A percentile compares a stretch with the other conserved stretches of the same genome.
Conservation (phyloP, 2,797 vertebrate genomes). For the Diplodus sargus region DNA sequence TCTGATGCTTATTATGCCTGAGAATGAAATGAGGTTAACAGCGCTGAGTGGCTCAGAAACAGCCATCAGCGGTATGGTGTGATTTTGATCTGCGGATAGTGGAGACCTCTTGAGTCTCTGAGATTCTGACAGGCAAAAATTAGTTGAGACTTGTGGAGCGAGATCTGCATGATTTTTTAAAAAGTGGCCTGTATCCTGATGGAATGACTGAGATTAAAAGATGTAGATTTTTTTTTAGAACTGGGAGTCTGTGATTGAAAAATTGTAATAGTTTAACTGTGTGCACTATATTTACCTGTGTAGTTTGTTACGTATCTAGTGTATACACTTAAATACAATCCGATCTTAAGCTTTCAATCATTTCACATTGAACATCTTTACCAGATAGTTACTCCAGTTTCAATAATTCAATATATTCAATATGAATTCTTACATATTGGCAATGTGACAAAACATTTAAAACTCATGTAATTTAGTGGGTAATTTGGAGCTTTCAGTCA, state of each 20-base stretch:
- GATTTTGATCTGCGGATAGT: slow-evolving; percentile 39
- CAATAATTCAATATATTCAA: too few species aligned
- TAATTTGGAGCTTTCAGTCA: too few species aligned
- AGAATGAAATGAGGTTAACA: slow-evolving; percentile 65
- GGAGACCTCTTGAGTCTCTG: slow-evolving; percentile 25
- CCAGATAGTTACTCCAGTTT: neutral
- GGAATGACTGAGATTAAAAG: slow-evolving; percentile 25
- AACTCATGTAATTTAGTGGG: too few species aligned
- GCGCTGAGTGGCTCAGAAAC: slow-evolving; percentile 51
- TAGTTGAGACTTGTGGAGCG: slow-evolving; percentile 7
- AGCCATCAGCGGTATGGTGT: slow-evolving; percentile 22
- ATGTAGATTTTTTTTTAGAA: neutral
- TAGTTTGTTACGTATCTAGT: neutral
- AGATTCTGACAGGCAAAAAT: slow-evolving; percentile 27
- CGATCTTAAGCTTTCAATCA: neutral
- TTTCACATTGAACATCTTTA: neutral
- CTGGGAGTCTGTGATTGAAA: neutral
- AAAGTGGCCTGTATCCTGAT: neutral
- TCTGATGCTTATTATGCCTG: slow-evolving; percentile 55
- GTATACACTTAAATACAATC: neutral
- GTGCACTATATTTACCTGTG: neutral
- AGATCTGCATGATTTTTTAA: slow-evolving; percentile 8
- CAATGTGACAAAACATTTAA: too few species aligned
- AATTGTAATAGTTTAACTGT: neutral
- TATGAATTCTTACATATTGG: too few species aligned